Conservation (phyloP, 1,140 invertebrate genomes). For the Drosophila sechellia region DNA sequence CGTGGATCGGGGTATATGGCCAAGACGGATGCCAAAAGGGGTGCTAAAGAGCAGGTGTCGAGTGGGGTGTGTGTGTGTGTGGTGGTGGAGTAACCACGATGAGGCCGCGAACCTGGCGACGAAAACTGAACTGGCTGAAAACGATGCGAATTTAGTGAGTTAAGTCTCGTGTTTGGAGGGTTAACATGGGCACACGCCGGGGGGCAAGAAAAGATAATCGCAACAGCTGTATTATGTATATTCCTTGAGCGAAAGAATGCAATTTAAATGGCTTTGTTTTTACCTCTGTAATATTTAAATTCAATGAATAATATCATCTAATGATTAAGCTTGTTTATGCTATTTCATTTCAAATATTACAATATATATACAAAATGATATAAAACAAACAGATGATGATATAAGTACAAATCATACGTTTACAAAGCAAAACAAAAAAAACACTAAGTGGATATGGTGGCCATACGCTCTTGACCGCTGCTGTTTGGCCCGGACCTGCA, state of each 20-base stretch:
- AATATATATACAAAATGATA: no score
- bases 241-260: no score
- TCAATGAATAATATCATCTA: no score
- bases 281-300: no score
- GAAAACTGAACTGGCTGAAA: conserved; percentile 43
- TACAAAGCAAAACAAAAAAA: no score
- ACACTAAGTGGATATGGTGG: no score
- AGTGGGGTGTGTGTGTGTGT: neutral
- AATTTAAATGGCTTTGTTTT: no score
- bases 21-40: conserved; percentile 20
- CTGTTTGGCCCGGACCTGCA: conserved; percentile 43
- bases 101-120: conserved; percentile 57
- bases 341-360: no score
- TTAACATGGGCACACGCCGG: neutral
- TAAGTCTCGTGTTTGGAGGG: conserved; percentile 20
- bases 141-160: conserved; percentile 51
- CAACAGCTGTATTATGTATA: neutral
- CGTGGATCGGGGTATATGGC: conserved; percentile 16
- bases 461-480: neutral
- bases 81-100: conserved; percentile 61
- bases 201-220: neutral
- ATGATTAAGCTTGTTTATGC: no score
- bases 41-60: conserved; percentile 2
- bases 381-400: no score
- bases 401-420: no score